A percentile compares a stretch with the other conserved stretches of the same genome.
Evolutionary conservation across 1,140 invertebrate species (phyloP).

Genomic region (Drosophila sucinea): DNA sequence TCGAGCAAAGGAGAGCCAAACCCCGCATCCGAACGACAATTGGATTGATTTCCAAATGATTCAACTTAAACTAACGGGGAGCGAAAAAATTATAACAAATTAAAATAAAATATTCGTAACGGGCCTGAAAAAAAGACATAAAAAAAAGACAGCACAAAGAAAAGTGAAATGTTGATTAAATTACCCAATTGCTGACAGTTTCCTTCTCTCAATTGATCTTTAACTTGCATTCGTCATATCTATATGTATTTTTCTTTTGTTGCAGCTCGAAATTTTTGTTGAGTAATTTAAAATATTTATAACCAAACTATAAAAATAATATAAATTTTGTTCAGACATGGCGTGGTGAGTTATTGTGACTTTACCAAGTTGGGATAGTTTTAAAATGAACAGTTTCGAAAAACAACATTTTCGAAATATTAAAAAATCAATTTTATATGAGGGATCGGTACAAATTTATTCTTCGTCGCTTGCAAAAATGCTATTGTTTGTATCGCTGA

Average conservation of each 20-base stretch:
- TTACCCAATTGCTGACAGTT: slow-evolving; percentile 13
- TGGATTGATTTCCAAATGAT: slow-evolving; percentile 28
- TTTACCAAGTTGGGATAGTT: no score
- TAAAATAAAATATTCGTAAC: slow-evolving; percentile 65
- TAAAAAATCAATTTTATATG: no score
- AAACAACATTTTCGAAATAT: no score
- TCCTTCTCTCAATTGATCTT: slow-evolving; percentile 15
- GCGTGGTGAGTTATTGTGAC: no score
- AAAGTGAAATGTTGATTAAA: slow-evolving; percentile 62
- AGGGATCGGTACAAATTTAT: no score
- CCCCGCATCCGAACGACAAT: slow-evolving; percentile 12
- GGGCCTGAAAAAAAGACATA: slow-evolving; percentile 29
- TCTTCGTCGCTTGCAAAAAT: no score
- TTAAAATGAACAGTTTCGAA: no score
- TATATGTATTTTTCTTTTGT: neutral
- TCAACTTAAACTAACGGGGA: slow-evolving; percentile 23
- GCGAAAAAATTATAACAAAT: slow-evolving; percentile 54
- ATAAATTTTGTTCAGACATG: neutral
- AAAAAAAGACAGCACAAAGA: neutral
- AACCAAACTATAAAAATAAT: neutral
- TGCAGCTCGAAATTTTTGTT: slow-evolving; percentile 59
- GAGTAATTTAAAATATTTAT: no score
- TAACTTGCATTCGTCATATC: slow-evolving; percentile 14
- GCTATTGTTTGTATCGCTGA: no score
- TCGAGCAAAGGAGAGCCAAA: slow-evolving; percentile 38